phyloP scores from a whole-genome alignment of 1,140 invertebrate genomes.

The Stegodyphus mimosarum region DNA sequence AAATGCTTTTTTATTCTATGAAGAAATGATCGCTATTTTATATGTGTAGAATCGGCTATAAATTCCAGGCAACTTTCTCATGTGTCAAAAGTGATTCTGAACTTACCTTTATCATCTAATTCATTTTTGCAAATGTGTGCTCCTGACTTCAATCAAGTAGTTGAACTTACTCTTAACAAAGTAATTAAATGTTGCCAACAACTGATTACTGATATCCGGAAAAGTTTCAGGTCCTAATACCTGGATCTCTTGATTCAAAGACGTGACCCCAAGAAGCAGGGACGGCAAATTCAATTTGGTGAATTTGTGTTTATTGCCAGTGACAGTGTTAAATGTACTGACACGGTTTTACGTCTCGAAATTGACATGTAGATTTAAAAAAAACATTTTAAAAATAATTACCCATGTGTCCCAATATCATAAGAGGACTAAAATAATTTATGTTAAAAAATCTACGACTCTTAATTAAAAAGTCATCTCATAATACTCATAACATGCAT shows the following conservation, averaged over 20 bases:
- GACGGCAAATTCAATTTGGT: constrained; percentile 1
- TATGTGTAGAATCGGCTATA: neutral
- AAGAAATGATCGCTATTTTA: neutral
- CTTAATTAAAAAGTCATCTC: no score
- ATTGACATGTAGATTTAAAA: no score
- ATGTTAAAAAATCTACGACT: no score
- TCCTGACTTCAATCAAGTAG: neutral
- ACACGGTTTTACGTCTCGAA: neutral
- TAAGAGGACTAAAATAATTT: no score
- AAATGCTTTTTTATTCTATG: constrained; percentile 10
- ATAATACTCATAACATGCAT: no score
- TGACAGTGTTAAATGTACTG: neutral
- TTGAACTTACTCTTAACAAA: neutral
- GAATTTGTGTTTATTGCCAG: neutral
- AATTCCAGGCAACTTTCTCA: neutral
- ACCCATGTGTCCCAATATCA: no score
- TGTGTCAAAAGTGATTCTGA: constrained; percentile 9
- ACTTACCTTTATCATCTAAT: neutral
- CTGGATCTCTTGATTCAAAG: constrained; percentile 1
- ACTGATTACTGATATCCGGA: constrained; percentile 5
- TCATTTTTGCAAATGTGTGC: constrained; percentile 10
- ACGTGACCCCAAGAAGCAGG: neutral
- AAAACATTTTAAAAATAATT: no score
- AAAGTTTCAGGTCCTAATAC: constrained; percentile 20
- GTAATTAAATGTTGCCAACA: neutral